phyloP scores from a whole-genome alignment of 2,888 invertebrate species.

The Gonocerus acuteangulatus region DNA sequence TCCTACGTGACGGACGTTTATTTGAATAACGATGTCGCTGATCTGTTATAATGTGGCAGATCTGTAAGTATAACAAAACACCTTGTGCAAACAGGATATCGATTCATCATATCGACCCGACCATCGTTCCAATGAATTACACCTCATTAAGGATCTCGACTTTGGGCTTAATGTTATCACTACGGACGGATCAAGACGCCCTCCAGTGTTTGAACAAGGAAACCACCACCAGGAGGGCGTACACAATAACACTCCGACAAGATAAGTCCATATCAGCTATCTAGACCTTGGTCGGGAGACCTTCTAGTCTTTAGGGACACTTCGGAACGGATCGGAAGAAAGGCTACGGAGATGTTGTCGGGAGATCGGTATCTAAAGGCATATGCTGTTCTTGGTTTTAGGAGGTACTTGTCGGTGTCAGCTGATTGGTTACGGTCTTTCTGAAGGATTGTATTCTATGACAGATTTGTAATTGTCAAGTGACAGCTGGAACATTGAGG shows the following conservation, averaged over 20 bases:
- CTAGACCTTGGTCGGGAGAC: slow-evolving; percentile 3
- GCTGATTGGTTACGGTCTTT: too few relatives aligned
- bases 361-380: neutral
- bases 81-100: neutral
- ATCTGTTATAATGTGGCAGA: too few relatives aligned
- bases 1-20: too few relatives aligned
- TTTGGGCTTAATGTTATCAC: slow-evolving; percentile 10
- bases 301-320: slow-evolving; percentile 2
- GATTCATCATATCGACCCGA: neutral
- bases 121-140: neutral
- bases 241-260: neutral
- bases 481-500: too few relatives aligned
- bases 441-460: too few relatives aligned
- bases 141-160: slow-evolving; percentile 5
- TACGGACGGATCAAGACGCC: neutral
- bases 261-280: neutral
- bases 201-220: slow-evolving; percentile 9
- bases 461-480: too few relatives aligned
- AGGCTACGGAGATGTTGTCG: neutral
- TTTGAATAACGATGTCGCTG: too few relatives aligned
- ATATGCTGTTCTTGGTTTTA: too few relatives aligned
- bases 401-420: too few relatives aligned
- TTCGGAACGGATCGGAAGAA: neutral
- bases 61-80: neutral
- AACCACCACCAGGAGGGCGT: neutral